Base-by-base conservation (phyloP, 2,888 invertebrate genomes). In the Cataglyphis altisquamis region DNA sequence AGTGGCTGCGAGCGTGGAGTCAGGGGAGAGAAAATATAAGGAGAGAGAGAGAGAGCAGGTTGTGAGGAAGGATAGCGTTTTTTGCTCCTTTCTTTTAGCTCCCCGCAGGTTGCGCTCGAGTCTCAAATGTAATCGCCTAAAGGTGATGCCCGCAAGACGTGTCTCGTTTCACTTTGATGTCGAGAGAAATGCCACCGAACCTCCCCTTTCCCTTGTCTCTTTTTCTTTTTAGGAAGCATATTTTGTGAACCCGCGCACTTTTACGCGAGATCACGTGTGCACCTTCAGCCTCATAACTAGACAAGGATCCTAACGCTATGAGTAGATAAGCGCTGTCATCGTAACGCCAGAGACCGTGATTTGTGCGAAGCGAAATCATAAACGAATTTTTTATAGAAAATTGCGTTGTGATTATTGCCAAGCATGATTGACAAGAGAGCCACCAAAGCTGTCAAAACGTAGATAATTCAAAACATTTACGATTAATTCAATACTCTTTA, bases 121-220 rank as follows among this genome's bases (percentile, higher is more conserved):
- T 86, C 87, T 86, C 74, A 83, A 77, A 84, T 89, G 86, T 89
- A 90, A 91, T 90, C 89, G 89, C 87, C 48, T 81, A 84, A 84
- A 87, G 86, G 85, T 88, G 78, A 78, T 74, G 81, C 85, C 63
- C 36, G 70, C 86, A 52, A 77, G 64, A 86, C 48, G 66, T 83
- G 80, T 5, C 9, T 55, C 52, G 83, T 88, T 91, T 88, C 77
- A 48, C 91, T 92, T 91, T 92, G 92, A 92, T 89, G 90, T 91
- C 88, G 73, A 70, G 87, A 89, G 86, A 89, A 88, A 89, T 82
- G 63, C 78, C 32, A 60, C 25, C 18, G 57, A 63, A 72, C 6
- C 8, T 36, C 4, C 18, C 25, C 15, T 18, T 21, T 70, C 72
- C 39, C 45, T 39, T n/a, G 15, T 29, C 66, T 67, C 9, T 55